phyloP scores from a whole-genome alignment of 2,888 invertebrate species.

The Drosophila fulvimacula region DNA sequence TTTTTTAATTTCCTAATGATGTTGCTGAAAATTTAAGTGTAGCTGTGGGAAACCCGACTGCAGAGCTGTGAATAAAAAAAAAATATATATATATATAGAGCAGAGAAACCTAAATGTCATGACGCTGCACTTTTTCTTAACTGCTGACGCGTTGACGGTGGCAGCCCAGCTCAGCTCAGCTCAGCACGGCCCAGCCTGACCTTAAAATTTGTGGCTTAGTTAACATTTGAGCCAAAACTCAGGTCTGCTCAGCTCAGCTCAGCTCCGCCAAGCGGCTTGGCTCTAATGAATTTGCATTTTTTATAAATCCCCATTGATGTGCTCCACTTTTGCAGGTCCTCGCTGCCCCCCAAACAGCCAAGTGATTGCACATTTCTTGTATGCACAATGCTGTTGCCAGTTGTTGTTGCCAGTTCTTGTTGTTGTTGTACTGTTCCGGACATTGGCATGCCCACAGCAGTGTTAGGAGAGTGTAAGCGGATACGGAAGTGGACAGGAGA shows the following conservation, averaged over 20 bases:
- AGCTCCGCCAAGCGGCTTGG: constrained; percentile 42
- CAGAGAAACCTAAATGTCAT: constrained; percentile 36
- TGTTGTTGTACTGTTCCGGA: constrained; percentile 16
- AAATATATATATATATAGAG: neutral
- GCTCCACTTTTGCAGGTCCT: constrained; percentile 58
- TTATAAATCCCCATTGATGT: constrained; percentile 80
- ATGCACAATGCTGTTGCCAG: constrained; percentile 17
- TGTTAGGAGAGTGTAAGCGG: constrained; percentile 44
- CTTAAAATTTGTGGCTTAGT: constrained; percentile 17
- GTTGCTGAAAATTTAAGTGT: constrained; percentile 42
- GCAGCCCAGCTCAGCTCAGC: constrained; percentile 10
- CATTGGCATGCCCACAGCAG: constrained; percentile 43
- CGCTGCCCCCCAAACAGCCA: constrained; percentile 49
- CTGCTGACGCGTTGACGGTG: constrained; percentile 50
- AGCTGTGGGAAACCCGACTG: constrained; percentile 20
- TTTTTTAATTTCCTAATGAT: constrained; percentile 74
- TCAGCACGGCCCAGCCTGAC: neutral
- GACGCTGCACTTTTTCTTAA: constrained; percentile 61
- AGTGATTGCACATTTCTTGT: constrained; percentile 55
- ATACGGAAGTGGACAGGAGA: constrained; percentile 39
- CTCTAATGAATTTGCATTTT: constrained; percentile 80
- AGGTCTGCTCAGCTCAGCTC: constrained; percentile 30
- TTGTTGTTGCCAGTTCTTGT: neutral
- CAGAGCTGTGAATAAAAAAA: neutral
- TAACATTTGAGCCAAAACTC: constrained; percentile 52